Conservation (phyloP, 2,113 vertebrate species). For the Pimephales promelas region DNA sequence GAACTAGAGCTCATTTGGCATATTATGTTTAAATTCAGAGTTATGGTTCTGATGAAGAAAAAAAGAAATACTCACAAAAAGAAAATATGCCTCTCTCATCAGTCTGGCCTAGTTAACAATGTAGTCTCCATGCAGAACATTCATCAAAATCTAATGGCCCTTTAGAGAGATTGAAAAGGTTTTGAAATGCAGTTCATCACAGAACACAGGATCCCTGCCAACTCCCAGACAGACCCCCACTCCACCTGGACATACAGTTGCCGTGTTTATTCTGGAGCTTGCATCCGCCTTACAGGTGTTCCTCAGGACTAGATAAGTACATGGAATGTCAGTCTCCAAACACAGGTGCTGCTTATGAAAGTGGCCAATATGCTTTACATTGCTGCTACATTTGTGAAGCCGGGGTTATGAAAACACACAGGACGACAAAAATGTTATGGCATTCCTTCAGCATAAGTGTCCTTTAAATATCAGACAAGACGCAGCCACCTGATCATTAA, state of each 20-base stretch:
- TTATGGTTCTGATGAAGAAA: not conserved
- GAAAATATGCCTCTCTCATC: conserved; percentile 10
- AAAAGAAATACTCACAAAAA: not conserved
- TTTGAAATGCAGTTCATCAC: conserved; percentile 18
- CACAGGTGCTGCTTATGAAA: conserved; percentile 81
- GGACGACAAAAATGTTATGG: conserved; percentile 69
- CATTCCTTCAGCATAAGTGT: conserved; percentile 63
- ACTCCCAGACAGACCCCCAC: conserved; percentile 53
- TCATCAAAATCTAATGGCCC: conserved; percentile 40
- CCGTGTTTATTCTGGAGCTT: conserved; percentile 71
- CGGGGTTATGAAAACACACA: conserved; percentile 62
- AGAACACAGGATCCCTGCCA: conserved; percentile 11
- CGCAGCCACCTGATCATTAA: conserved; percentile 61
- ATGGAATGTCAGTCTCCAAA: conserved; percentile 78
- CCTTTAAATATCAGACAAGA: conserved; percentile 60
- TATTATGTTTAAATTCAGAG: too few species aligned
- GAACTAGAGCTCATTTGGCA: not conserved
- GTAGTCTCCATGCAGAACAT: conserved; percentile 1
- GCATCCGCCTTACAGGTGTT: conserved; percentile 67
- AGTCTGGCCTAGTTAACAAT: conserved; percentile 7
- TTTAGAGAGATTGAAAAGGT: conserved; percentile 5
- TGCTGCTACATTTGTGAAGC: conserved; percentile 71
- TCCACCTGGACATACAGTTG: conserved; percentile 63
- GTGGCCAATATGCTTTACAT: conserved; percentile 67
- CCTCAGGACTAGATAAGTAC: conserved; percentile 69